Conservation (phyloP, 2,888 invertebrate species). For the Apodemia duryi region DNA sequence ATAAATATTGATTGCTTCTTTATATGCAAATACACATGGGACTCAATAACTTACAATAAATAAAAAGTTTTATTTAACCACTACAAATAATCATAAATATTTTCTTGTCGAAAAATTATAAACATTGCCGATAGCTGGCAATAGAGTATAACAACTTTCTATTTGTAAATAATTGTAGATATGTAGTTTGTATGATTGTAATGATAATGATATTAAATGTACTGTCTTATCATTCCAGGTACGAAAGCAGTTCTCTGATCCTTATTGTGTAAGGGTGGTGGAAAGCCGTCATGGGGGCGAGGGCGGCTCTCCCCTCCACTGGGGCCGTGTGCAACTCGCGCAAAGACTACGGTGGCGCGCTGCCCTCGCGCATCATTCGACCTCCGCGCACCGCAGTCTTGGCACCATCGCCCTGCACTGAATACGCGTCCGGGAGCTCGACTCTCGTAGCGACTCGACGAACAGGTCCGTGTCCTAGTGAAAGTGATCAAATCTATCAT, state of each 20-base stretch:
- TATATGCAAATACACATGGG: too few species aligned
- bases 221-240: slow-evolving; percentile 4
- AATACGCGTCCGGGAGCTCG: slow-evolving; percentile 73
- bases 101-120: too few species aligned
- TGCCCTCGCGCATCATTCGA: slow-evolving; percentile 76
- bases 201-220: not conserved
- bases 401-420: slow-evolving; percentile 71
- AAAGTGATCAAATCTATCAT: slow-evolving; percentile 56
- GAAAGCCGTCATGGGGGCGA: slow-evolving; percentile 29
- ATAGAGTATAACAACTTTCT: not conserved
- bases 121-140: not conserved
- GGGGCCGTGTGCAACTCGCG: slow-evolving; percentile 77
- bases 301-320: slow-evolving; percentile 63
- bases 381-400: slow-evolving; percentile 75
- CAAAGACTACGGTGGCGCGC: slow-evolving; percentile 72
- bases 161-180: not conserved
- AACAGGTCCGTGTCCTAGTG: slow-evolving; percentile 74
- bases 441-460: slow-evolving; percentile 77
- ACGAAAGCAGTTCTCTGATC: not conserved
- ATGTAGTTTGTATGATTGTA: not conserved
- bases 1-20: too few species aligned
- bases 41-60: too few species aligned
- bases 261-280: slow-evolving; percentile 26
- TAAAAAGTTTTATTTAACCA: too few species aligned
- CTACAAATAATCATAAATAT: too few species aligned